A percentile compares a stretch with the other conserved stretches of the same genome.
Evolutionary conservation across 2,797 vertebrate species (phyloP).

Genomic region (Channa striata): DNA sequence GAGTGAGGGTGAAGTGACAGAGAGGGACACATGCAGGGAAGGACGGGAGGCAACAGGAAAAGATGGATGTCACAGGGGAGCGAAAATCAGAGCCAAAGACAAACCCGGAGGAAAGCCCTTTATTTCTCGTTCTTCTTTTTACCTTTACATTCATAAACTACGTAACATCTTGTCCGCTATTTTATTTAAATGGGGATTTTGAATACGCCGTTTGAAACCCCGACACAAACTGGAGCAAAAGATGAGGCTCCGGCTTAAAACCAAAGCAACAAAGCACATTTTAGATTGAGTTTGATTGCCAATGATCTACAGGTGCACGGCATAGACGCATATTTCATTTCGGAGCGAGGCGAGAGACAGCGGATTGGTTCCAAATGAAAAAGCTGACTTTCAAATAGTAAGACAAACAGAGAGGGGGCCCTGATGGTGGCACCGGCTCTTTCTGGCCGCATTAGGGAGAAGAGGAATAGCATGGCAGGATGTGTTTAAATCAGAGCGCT

Average conservation of each 20-base stretch:
- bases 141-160: background rate
- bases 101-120: conserved; percentile 27
- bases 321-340: conserved; percentile 65
- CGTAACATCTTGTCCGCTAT: background rate
- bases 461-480: conserved; percentile 79
- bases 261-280: conserved; percentile 62
- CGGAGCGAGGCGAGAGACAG: conserved; percentile 36
- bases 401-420: conserved; percentile 72
- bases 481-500: conserved; percentile 87
- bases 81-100: conserved; percentile 29
- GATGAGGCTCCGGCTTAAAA: conserved; percentile 37
- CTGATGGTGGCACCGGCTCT: conserved; percentile 55
- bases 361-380: conserved; percentile 78
- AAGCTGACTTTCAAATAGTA: conserved; percentile 75
- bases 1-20: conserved; percentile 60
- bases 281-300: conserved; percentile 66
- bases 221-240: conserved; percentile 28
- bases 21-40: conserved; percentile 42
- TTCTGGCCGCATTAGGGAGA: conserved; percentile 75
- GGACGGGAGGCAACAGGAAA: conserved; percentile 38
- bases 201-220: conserved; percentile 10
- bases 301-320: conserved; percentile 74
- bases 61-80: conserved; percentile 39
- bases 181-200: conserved; percentile 31
- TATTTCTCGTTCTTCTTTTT: conserved; percentile 4